Base-by-base conservation (phyloP, 1,140 invertebrate genomes). In the Drosophila athabasca region DNA sequence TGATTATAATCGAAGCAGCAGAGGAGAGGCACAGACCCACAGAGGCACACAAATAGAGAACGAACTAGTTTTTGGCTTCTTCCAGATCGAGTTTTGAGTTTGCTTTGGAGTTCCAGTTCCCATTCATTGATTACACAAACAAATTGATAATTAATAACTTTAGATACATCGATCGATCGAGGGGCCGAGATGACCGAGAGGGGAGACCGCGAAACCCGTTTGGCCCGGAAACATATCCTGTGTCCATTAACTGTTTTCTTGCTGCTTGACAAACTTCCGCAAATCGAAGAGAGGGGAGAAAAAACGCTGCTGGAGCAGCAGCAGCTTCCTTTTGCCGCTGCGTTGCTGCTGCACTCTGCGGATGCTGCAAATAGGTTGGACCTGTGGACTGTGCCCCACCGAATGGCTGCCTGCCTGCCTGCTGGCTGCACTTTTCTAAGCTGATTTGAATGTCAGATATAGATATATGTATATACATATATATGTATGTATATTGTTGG, bases 381-480 rank as follows among this genome's bases (percentile, higher is more conserved):
- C 44, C 49, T 79, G 64, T 55, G 57, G 57, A 44, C 72, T 62
- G 52, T 69, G 29, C 62, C 66, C 48, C 64, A 66, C 62, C 66
- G 54, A 64, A 31, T 13, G 43, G 45, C 62, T 55, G 62, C 13
- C 31, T 35, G 31, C 31, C 49, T 68, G 74, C 51, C 67, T 68
- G 72, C 73, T 76, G 70, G 79, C 69, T 68, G 74, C 73, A 76
- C 46, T 81, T 87, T 87, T 87, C 83, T 70, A 74, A 74, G 79
- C 83, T 83, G 83, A 88, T 88, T 88, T 88, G 83, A 88, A 88
- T 88, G 83, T 76, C 83, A 83, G 83, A 88, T 88, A 88, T 71
- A 44, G 31, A n/a, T 22, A 39, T 53, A 26, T 26, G 17, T 19
- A 19, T 19, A 19, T 19, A 19, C 17, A 1, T 19, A 19, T 19